phyloP scores from a whole-genome alignment of 2,113 vertebrate species.

The Spermophilus dauricus region DNA sequence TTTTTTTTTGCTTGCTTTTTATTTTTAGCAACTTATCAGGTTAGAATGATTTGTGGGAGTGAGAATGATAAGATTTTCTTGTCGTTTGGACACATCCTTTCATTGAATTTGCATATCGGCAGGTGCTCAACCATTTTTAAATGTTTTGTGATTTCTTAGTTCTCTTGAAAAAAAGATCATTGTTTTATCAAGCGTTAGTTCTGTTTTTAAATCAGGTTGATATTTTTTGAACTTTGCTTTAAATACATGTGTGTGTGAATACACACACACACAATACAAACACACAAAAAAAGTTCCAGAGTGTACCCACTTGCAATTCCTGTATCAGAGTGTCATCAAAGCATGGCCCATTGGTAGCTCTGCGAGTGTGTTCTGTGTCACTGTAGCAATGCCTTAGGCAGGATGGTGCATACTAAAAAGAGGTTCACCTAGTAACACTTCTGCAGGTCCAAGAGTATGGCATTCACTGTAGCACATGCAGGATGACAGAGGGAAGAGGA shows the following conservation, averaged over 20 bases:
- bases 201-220: neutral
- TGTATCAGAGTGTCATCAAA: neutral
- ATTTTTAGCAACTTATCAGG: neutral
- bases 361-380: neutral
- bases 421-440: neutral
- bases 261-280: too few relatives aligned
- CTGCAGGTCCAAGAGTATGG: neutral
- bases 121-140: neutral
- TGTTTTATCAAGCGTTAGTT: neutral
- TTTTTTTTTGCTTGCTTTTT: neutral
- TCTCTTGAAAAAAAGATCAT: neutral
- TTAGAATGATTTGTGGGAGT: neutral
- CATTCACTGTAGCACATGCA: neutral
- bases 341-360: neutral
- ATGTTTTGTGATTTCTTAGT: neutral
- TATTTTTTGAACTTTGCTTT: neutral
- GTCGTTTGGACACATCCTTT: neutral
- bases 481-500: neutral
- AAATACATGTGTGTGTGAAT: neutral
- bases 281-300: neutral
- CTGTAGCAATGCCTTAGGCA: neutral
- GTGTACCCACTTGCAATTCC: neutral
- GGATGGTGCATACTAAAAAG: neutral
- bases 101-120: neutral
- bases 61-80: neutral